Evolutionary conservation across 2,113 vertebrate genomes (phyloP).

Genomic region (Sorex fumeus): DNA sequence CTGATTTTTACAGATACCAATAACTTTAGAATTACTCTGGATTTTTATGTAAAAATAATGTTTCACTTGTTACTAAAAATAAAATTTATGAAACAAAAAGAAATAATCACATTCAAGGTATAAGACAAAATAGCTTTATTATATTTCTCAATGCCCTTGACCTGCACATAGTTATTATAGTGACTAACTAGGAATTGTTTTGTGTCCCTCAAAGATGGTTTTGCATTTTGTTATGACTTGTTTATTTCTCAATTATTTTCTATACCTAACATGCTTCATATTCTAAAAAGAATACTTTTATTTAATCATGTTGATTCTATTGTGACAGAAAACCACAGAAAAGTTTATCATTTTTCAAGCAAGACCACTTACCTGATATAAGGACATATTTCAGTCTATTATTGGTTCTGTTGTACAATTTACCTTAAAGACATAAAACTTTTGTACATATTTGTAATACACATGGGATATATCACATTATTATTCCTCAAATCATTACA

Average conservation of each 20-base stretch:
- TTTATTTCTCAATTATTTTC: slow-evolving; percentile 52
- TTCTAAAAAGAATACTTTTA: neutral
- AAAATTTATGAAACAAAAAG: slow-evolving; percentile 48
- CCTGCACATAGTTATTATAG: slow-evolving; percentile 41
- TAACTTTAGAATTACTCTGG: slow-evolving; percentile 76
- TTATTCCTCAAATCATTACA: neutral
- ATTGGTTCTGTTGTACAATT: slow-evolving; percentile 24
- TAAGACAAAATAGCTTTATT: slow-evolving; percentile 47
- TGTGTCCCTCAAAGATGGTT: slow-evolving; percentile 44
- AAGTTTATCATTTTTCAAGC: slow-evolving; percentile 45
- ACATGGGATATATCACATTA: neutral
- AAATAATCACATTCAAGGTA: neutral
- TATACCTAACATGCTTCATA: slow-evolving; percentile 9
- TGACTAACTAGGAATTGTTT: neutral
- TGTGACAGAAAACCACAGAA: slow-evolving; percentile 23
- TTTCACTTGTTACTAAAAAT: slow-evolving; percentile 72
- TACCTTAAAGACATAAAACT: slow-evolving; percentile 53
- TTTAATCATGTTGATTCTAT: neutral
- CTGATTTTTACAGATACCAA: slow-evolving; percentile 72
- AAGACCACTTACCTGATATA: slow-evolving; percentile 25
- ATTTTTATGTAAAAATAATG: slow-evolving; percentile 67
- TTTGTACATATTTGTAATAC: neutral
- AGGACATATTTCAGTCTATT: neutral
- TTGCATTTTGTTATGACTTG: slow-evolving; percentile 59
- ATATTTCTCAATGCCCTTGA: slow-evolving; percentile 36